phyloP scores from a whole-genome alignment of 2,113 vertebrate species.

The Rhagologus leucostigma region DNA sequence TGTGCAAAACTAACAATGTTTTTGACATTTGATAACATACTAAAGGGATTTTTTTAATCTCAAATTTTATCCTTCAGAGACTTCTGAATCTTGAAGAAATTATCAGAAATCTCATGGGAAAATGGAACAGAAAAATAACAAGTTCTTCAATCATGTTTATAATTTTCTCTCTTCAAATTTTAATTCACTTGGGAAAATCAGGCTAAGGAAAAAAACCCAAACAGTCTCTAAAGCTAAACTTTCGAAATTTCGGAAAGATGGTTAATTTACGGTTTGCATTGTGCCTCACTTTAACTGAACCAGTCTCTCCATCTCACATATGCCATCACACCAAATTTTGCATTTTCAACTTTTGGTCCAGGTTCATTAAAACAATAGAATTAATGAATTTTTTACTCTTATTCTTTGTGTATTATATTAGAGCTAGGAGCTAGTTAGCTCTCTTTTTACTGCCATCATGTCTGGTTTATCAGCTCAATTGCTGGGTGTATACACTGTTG shows the following conservation, averaged over 20 bases:
- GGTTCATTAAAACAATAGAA: neutral
- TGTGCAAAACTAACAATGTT: neutral
- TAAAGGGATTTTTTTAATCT: neutral
- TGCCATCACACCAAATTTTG: neutral
- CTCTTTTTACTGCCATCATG: neutral
- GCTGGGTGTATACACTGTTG: neutral
- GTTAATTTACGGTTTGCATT: neutral
- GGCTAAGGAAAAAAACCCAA: rapidly evolving
- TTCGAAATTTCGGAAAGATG: neutral
- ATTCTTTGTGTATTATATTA: neutral
- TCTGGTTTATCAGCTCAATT: neutral
- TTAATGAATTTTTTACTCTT: neutral
- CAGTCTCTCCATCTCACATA: neutral
- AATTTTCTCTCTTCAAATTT: neutral
- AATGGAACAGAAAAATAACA: neutral
- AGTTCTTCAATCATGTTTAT: neutral
- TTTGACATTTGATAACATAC: neutral
- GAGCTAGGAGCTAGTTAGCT: neutral
- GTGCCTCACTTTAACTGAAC: neutral
- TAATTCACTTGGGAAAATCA: neutral
- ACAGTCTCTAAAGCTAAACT: neutral
- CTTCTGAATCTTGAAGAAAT: neutral
- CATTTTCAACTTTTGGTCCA: neutral
- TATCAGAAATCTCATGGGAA: neutral
- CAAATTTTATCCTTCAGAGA: neutral